Evolutionary conservation across 2,888 invertebrate species (phyloP).

Genomic region (Odontocolon sp.): DNA sequence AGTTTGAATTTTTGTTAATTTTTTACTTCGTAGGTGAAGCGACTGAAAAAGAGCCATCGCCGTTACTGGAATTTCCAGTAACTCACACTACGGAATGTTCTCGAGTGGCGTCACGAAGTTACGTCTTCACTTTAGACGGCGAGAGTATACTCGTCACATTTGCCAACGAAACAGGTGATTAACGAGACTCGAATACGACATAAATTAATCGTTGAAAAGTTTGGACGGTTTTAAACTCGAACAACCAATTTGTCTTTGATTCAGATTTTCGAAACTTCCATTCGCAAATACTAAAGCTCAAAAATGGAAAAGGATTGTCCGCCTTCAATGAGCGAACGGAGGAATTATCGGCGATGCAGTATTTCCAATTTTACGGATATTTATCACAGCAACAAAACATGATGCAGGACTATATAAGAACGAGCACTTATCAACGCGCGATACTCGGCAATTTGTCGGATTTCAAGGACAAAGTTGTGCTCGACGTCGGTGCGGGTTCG

Average conservation of each 20-base stretch:
- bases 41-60: slow-evolving; percentile 70
- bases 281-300: slow-evolving; percentile 87
- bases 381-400: slow-evolving; percentile 99
- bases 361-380: slow-evolving; percentile 99
- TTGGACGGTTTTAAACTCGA: background rate
- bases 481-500: slow-evolving; percentile 99
- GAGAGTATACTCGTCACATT: slow-evolving; percentile 89
- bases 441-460: slow-evolving; percentile 96
- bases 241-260: slow-evolving; percentile 50
- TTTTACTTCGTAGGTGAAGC: slow-evolving; percentile 68
- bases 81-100: slow-evolving; percentile 88
- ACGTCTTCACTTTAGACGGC: slow-evolving; percentile 88
- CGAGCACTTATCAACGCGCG: slow-evolving; percentile 98
- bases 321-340: slow-evolving; percentile 98
- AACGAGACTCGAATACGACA: slow-evolving; percentile 6
- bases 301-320: slow-evolving; percentile 88
- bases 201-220: slow-evolving; percentile 10
- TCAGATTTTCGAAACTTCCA: slow-evolving; percentile 89
- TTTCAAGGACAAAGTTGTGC: slow-evolving; percentile 95
- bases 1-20: no score
- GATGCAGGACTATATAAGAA: slow-evolving; percentile 99
- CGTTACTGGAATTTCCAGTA: slow-evolving; percentile 87
- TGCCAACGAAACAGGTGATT: slow-evolving; percentile 83
- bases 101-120: slow-evolving; percentile 86
- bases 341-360: slow-evolving; percentile 98